Conservation (phyloP, 2,797 vertebrate genomes). For the Antennarius maculatus region DNA sequence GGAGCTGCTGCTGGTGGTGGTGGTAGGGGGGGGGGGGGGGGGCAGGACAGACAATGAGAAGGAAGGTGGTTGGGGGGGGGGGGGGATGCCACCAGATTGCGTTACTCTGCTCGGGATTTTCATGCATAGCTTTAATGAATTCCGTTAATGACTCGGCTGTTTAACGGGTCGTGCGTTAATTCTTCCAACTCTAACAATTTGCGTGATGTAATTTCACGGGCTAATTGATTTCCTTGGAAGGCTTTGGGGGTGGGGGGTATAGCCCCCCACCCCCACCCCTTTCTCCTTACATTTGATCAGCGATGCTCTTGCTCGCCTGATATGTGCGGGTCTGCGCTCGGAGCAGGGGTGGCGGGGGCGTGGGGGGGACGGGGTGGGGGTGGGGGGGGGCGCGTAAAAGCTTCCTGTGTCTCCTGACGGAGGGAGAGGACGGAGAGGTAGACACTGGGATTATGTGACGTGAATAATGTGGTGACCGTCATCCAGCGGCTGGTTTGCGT, state of each 20-base stretch:
- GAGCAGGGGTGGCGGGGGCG: constrained; percentile 58
- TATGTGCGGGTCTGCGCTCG: constrained; percentile 62
- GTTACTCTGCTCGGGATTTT: constrained; percentile 78
- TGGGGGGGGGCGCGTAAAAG: constrained; percentile 15
- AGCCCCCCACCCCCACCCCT: too few relatives aligned
- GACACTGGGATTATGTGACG: constrained; percentile 81
- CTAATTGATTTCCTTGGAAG: constrained; percentile 73
- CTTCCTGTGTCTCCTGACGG: constrained; percentile 53
- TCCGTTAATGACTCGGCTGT: constrained; percentile 66
- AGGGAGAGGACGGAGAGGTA: constrained; percentile 71
- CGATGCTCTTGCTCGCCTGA: constrained; percentile 67
- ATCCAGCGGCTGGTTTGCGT: constrained; percentile 72
- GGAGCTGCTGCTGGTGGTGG: constrained; percentile 50
- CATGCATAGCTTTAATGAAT: constrained; percentile 71
- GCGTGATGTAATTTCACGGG: constrained; percentile 49
- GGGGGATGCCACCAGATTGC: constrained; percentile 76
- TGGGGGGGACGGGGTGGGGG: too few relatives aligned
- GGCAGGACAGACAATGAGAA: constrained; percentile 66
- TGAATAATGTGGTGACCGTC: constrained; percentile 80
- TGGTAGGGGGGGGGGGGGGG: constrained; percentile 46
- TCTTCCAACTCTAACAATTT: constrained; percentile 58
- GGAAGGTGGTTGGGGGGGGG: not conserved
- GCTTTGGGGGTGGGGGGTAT: constrained; percentile 51
- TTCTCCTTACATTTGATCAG: constrained; percentile 64
- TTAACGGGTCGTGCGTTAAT: constrained; percentile 73